phyloP scores from a whole-genome alignment of 2,888 invertebrate genomes.

The Ophioninae sp. region DNA sequence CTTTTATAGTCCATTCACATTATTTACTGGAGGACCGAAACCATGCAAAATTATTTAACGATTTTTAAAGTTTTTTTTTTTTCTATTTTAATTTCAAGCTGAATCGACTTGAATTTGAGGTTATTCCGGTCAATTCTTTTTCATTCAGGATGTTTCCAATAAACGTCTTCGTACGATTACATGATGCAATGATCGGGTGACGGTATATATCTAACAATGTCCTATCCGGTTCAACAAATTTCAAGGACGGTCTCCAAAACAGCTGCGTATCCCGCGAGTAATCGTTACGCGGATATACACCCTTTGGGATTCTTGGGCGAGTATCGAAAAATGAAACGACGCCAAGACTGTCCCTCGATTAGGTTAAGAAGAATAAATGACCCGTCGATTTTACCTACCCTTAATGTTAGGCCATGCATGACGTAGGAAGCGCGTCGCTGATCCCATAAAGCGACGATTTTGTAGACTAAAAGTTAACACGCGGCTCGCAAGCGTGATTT shows the following conservation, averaged over 20 bases:
- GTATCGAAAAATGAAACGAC: neutral
- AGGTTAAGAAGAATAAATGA: constrained; percentile 59
- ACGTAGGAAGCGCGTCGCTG: constrained; percentile 1
- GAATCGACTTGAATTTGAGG: neutral
- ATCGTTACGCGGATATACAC: neutral
- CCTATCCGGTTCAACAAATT: neutral
- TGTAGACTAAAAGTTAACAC: constrained; percentile 43
- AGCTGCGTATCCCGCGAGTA: neutral
- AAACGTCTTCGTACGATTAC: neutral
- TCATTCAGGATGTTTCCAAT: neutral
- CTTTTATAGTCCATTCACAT: too few species aligned
- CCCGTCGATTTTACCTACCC: constrained; percentile 59
- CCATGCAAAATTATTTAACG: too few species aligned
- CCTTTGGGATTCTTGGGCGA: neutral
- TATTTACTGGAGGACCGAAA: too few species aligned
- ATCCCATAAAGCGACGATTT: constrained; percentile 30
- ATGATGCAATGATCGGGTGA: neutral
- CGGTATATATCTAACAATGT: neutral
- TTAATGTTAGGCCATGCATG: constrained; percentile 39
- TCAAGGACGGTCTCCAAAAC: neutral
- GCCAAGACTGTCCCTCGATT: neutral
- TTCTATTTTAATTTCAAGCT: neutral
- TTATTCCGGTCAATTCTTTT: neutral
- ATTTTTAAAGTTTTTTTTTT: neutral
- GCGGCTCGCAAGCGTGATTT: constrained; percentile 39